Evolutionary conservation across 2,888 invertebrate species (phyloP).

Genomic region (Helleia helle): DNA sequence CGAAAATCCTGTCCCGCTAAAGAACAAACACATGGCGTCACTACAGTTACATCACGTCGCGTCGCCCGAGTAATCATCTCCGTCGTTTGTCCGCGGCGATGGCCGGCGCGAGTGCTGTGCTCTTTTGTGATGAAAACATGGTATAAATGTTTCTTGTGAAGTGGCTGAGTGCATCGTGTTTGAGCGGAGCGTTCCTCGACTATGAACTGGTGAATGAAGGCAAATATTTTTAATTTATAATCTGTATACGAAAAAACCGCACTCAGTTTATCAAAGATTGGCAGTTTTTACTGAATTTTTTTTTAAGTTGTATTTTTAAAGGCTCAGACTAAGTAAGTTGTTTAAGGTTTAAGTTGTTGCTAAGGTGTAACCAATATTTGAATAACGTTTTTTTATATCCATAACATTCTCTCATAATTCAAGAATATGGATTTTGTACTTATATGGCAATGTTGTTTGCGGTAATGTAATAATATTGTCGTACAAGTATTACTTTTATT

Average conservation of each 20-base stretch:
- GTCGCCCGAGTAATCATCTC: conserved; percentile 12
- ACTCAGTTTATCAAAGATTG: no score
- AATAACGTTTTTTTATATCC: no score
- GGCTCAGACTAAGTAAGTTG: no score
- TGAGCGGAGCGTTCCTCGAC: conserved; percentile 2
- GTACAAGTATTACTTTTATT: no score
- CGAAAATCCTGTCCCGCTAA: conserved; percentile 24
- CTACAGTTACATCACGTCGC: conserved; percentile 39
- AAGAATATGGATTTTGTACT: no score
- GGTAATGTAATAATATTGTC: no score
- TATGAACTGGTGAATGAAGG: conserved; percentile 4
- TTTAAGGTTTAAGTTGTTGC: no score
- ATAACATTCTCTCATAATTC: no score
- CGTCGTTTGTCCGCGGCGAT: neutral
- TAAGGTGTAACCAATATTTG: no score
- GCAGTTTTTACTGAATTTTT: no score
- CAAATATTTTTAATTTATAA: conserved; percentile 5
- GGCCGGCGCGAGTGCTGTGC: conserved; percentile 8
- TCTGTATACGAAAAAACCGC: neutral
- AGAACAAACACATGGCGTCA: conserved; percentile 30
- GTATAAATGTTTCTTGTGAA: conserved; percentile 14
- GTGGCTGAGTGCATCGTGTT: neutral
- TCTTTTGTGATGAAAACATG: conserved; percentile 25
- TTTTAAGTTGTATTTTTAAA: no score
- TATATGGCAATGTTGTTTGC: no score